phyloP scores from a whole-genome alignment of 2,888 invertebrate genomes.

The Ectemnius cavifrons region DNA sequence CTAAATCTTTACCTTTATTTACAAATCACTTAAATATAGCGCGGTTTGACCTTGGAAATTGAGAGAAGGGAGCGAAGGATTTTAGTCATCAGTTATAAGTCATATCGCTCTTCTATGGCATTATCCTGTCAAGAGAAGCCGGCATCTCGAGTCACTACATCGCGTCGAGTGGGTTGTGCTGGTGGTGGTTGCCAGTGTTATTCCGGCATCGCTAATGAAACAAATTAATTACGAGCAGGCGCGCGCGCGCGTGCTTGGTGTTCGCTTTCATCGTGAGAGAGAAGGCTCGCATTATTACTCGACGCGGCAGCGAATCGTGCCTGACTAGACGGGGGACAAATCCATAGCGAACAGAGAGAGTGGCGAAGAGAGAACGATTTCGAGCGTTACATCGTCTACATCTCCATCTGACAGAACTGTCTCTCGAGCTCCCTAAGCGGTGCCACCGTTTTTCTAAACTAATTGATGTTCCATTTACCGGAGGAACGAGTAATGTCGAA shows the following conservation, averaged over 20 bases:
- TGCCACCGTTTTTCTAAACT: slow-evolving; percentile 42
- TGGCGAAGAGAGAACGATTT: slow-evolving; percentile 15
- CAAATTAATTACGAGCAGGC: slow-evolving; percentile 50
- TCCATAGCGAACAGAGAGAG: background rate
- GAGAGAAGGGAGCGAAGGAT: no score
- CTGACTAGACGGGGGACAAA: background rate
- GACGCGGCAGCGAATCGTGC: background rate
- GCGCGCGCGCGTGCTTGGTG: background rate
- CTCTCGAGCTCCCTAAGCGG: background rate
- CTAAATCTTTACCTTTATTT: no score
- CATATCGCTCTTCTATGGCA: slow-evolving; percentile 23
- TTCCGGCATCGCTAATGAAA: slow-evolving; percentile 16
- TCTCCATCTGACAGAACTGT: background rate
- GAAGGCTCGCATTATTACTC: slow-evolving; percentile 3
- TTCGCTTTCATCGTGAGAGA: slow-evolving; percentile 9
- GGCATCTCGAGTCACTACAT: slow-evolving; percentile 30
- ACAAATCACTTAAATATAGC: no score
- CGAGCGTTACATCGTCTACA: background rate
- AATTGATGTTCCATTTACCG: slow-evolving; percentile 57
- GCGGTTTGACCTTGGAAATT: background rate
- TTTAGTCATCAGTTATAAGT: slow-evolving; percentile 37
- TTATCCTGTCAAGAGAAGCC: slow-evolving; percentile 29
- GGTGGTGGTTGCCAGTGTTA: slow-evolving; percentile 1
- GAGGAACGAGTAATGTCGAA: slow-evolving; percentile 27
- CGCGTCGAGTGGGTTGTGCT: slow-evolving; percentile 8